phyloP scores from a whole-genome alignment of 2,888 invertebrate genomes.

The Melinopterus prodromus region DNA sequence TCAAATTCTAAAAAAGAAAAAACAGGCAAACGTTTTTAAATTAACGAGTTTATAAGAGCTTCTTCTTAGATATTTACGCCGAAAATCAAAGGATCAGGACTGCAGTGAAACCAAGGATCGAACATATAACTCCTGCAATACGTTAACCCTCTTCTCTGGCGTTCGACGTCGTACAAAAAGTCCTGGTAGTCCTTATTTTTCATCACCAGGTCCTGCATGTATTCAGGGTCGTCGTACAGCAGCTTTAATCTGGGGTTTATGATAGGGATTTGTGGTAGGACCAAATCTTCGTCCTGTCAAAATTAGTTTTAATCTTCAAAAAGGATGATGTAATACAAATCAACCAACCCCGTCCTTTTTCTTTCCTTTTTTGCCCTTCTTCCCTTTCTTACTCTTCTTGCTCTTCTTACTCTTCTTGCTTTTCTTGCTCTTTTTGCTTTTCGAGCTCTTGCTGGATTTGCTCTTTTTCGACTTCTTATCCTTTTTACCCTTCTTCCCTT shows the following conservation, averaged over 20 bases:
- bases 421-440: slow-evolving; percentile 32
- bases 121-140: slow-evolving; percentile 25
- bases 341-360: slow-evolving; percentile 8
- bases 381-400: slow-evolving; percentile 30
- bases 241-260: slow-evolving; percentile 37
- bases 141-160: not conserved
- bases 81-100: slow-evolving; percentile 30
- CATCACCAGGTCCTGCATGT: slow-evolving; percentile 26
- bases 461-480: slow-evolving; percentile 31
- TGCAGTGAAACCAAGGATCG: slow-evolving; percentile 32
- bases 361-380: slow-evolving; percentile 28
- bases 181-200: slow-evolving; percentile 24
- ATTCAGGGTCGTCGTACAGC: slow-evolving; percentile 10
- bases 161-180: slow-evolving; percentile 14
- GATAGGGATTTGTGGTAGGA: slow-evolving; percentile 39
- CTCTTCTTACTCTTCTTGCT: slow-evolving; percentile 28
- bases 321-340: not conserved
- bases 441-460: slow-evolving; percentile 21
- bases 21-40: not conserved
- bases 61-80: slow-evolving; percentile 22
- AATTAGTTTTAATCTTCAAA: not conserved
- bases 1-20: slow-evolving; percentile 37
- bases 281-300: slow-evolving; percentile 21
- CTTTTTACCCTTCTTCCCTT: slow-evolving; percentile 34
- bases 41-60: not conserved